Conservation (phyloP, 2,113 vertebrate species). For the Oenanthe melanoleuca region DNA sequence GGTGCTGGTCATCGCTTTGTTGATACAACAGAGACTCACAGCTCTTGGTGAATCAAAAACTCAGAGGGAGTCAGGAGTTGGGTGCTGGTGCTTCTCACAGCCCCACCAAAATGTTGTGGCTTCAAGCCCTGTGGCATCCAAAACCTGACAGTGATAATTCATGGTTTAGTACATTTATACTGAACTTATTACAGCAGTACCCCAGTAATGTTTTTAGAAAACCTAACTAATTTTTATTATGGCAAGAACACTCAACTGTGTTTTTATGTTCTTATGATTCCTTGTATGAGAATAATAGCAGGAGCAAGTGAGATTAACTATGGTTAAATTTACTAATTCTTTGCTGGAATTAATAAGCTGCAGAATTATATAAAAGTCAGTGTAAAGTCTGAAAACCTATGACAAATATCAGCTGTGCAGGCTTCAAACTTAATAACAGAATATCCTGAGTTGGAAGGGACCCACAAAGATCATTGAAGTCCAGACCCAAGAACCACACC, state of each 20-base stretch:
- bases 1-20: not conserved
- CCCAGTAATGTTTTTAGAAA: not conserved
- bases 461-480: not conserved
- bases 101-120: not conserved
- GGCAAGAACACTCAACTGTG: not conserved
- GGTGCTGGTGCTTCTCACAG: not conserved
- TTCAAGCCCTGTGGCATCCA: not conserved
- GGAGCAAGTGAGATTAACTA: not conserved
- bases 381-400: not conserved
- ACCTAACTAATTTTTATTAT: not conserved
- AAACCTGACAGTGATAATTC: not conserved
- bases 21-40: not conserved
- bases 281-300: not conserved
- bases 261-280: not conserved
- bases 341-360: not conserved
- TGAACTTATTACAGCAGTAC: not conserved
- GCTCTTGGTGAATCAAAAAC: not conserved
- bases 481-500: not conserved
- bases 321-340: not conserved
- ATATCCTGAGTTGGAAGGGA: not conserved
- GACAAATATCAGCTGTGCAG: not conserved
- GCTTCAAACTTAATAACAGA: not conserved
- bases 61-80: not conserved
- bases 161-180: not conserved
- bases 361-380: not conserved